Conservation (phyloP, 2,113 vertebrate species). For the Ochotona curzoniae region DNA sequence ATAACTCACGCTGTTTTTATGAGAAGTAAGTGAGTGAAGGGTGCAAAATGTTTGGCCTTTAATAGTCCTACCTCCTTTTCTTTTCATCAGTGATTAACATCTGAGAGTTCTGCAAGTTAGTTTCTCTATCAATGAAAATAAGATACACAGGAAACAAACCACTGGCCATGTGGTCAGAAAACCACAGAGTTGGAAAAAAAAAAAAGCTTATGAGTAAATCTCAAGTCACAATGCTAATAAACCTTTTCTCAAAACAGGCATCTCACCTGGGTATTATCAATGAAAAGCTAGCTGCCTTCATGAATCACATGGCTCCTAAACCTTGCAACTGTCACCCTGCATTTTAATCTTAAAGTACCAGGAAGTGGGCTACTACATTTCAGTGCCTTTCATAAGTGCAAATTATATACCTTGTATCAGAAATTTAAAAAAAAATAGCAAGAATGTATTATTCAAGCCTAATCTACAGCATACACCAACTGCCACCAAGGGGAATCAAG, state of each 20-base stretch:
- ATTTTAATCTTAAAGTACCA: slow-evolving; percentile 37
- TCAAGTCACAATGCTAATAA: slow-evolving; percentile 43
- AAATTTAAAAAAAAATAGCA: slow-evolving; percentile 44
- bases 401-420: slow-evolving; percentile 1
- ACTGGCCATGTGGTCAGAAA: slow-evolving; percentile 27
- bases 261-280: slow-evolving; percentile 47
- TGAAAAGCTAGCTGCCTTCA: slow-evolving; percentile 16
- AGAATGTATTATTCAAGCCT: slow-evolving; percentile 21
- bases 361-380: background rate
- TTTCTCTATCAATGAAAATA: slow-evolving; percentile 25
- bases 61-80: background rate
- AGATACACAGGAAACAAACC: slow-evolving; percentile 7
- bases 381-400: slow-evolving; percentile 25
- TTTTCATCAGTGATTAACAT: slow-evolving; percentile 34
- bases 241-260: background rate
- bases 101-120: slow-evolving; percentile 29
- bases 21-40: slow-evolving; percentile 17
- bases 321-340: background rate
- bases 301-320: background rate
- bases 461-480: slow-evolving; percentile 32
- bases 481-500: background rate
- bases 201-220: slow-evolving; percentile 13
- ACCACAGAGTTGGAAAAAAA: too few relatives aligned
- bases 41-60: background rate
- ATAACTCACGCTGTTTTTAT: slow-evolving; percentile 26